Evolutionary conservation across 2,888 invertebrate genomes (phyloP).

Genomic region (Eutolmus rufibarbis): DNA sequence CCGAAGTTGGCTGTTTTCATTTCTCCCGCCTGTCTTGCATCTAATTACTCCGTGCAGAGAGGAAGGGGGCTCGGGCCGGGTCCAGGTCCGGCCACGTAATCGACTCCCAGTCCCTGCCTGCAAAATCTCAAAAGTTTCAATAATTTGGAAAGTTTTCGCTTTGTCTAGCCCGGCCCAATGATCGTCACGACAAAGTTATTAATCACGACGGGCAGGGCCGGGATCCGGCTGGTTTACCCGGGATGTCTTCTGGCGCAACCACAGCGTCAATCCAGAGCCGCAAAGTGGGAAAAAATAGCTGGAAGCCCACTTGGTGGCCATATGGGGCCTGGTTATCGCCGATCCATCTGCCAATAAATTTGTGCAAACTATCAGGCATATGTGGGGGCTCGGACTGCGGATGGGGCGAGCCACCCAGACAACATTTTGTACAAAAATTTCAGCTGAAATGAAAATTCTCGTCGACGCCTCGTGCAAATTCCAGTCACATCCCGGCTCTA

Average conservation of each 20-base stretch:
- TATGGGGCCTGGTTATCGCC: slow-evolving; percentile 20
- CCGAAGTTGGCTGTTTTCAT: background rate
- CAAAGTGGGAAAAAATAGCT: slow-evolving; percentile 14
- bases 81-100: background rate
- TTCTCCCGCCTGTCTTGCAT: background rate
- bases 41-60: background rate
- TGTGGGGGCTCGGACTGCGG: background rate
- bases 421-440: slow-evolving; percentile 29
- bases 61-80: background rate
- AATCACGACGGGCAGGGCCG: background rate
- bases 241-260: background rate
- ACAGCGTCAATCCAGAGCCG: background rate
- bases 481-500: slow-evolving; percentile 45
- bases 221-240: background rate
- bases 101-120: background rate
- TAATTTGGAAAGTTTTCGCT: slow-evolving; percentile 18
- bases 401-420: background rate
- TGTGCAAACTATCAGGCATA: slow-evolving; percentile 28
- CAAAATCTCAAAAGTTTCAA: slow-evolving; percentile 19
- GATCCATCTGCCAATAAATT: slow-evolving; percentile 38
- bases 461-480: slow-evolving; percentile 28
- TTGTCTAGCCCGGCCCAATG: background rate
- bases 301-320: background rate
- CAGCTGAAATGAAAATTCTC: slow-evolving; percentile 31
- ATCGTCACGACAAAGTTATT: slow-evolving; percentile 35